These are phyloP conservation scores for Armadillidium nasatum DNA, from an alignment of 1,140 invertebrate genomes.

Conservation along the genomic window DNA sequence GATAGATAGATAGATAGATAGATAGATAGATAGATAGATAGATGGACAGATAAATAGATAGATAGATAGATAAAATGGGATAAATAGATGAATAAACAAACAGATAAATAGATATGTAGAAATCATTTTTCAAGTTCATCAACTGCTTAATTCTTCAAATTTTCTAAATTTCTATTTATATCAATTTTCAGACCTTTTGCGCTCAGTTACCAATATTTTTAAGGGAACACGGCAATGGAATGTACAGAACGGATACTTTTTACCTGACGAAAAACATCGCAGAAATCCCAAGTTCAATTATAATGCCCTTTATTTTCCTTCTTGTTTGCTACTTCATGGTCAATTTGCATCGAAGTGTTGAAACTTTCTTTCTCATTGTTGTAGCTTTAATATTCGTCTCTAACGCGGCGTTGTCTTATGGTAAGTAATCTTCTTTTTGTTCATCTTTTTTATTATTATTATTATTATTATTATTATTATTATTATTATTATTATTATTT, in stretches of 20 bases:
- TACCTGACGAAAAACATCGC: conserved; percentile 62
- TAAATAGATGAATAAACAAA: too few species aligned
- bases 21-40: too few species aligned
- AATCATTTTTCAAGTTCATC: too few species aligned
- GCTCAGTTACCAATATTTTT: conserved; percentile 46
- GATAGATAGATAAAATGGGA: too few species aligned
- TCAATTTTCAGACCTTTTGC: conserved; percentile 43
- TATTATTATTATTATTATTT: neutral
- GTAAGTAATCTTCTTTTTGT: too few species aligned
- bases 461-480: conserved; percentile 20
- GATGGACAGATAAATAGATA: too few species aligned
- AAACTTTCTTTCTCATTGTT: conserved; percentile 68
- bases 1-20: too few species aligned
- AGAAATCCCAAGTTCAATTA: conserved; percentile 64
- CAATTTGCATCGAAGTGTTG: conserved; percentile 65
- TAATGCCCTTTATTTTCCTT: conserved; percentile 78
- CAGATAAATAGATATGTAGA: too few species aligned
- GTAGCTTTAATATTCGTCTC: conserved; percentile 73
- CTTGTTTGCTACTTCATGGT: conserved; percentile 80
- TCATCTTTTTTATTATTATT: conserved; percentile 2
- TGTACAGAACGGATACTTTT: conserved; percentile 46
- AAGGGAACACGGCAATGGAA: conserved; percentile 47
- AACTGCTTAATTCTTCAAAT: too few species aligned
- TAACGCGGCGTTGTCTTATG: conserved; percentile 86
- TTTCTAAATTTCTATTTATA: too few species aligned